A percentile compares a stretch with the other conserved stretches of the same genome.
Conservation (phyloP, 2,888 invertebrate species). For the Caenorhabditis sp. region DNA sequence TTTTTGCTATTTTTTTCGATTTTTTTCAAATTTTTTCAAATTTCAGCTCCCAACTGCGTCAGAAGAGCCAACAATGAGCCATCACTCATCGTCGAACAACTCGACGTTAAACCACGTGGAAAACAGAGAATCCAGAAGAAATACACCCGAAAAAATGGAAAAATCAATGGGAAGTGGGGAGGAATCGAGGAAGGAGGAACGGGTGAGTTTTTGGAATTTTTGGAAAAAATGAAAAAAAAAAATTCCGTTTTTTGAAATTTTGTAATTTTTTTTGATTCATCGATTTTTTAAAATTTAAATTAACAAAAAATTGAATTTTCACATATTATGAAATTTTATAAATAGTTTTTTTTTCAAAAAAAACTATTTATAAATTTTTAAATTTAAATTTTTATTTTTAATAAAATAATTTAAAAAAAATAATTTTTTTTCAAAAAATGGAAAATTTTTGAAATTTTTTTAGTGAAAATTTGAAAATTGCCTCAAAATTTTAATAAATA, state of each 20-base stretch:
- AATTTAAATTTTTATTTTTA: neutral
- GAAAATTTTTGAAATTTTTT: neutral
- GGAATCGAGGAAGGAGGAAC: neutral
- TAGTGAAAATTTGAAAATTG: too few relatives aligned
- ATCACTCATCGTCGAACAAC: neutral
- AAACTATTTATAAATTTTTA: too few relatives aligned
- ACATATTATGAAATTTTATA: too few relatives aligned
- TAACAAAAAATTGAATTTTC: too few relatives aligned
- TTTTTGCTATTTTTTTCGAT: neutral
- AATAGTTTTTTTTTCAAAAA: too few relatives aligned
- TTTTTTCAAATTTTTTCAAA: neutral
- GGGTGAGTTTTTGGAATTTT: neutral
- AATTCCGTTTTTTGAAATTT: neutral
- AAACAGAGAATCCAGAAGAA: neutral
- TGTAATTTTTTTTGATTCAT: neutral
- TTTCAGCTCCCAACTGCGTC: neutral
- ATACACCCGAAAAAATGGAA: neutral
- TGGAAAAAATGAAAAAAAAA: neutral
- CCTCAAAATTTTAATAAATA: too few relatives aligned
- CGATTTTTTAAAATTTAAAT: too few relatives aligned
- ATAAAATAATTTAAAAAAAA: neutral
- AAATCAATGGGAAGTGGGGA: too few relatives aligned
- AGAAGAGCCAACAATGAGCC: neutral
- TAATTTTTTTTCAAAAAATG: neutral
- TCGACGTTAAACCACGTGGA: neutral